Percentiles rank a stretch among this genome's conserved stretches.
Evolutionary conservation across 1,140 invertebrate genomes (phyloP).

Genomic region (Homalodisca vitripennis): DNA sequence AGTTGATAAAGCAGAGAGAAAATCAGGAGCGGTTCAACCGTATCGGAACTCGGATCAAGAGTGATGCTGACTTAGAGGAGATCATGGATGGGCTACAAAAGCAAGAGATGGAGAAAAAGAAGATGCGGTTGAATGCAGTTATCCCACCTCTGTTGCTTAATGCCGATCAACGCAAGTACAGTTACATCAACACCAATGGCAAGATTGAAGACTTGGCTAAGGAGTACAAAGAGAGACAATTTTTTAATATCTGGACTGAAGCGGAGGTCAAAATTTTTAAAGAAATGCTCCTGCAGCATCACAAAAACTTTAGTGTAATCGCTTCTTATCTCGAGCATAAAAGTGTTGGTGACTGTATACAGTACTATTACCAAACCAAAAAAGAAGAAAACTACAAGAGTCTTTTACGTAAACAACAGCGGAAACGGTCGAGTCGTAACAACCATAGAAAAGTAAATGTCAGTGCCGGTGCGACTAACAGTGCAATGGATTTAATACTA

Average conservation of each 20-base stretch:
- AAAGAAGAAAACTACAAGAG: neutral
- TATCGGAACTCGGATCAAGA: conserved; percentile 89
- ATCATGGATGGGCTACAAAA: conserved; percentile 97
- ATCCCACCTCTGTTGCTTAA: neutral
- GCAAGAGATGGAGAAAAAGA: conserved; percentile 61
- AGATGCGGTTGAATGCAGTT: neutral
- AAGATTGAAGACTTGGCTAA: neutral
- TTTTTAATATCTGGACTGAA: neutral
- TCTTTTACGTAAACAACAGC: no score
- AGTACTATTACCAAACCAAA: neutral
- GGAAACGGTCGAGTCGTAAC: neutral
- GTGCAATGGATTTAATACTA: conserved; percentile 35
- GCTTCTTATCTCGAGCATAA: neutral
- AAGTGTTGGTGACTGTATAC: neutral
- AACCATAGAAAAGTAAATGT: neutral
- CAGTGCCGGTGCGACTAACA: conserved; percentile 31
- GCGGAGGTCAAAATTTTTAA: neutral
- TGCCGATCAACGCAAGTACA: neutral
- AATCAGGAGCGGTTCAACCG: conserved; percentile 93
- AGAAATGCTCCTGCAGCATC: neutral
- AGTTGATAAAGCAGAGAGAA: conserved; percentile 91
- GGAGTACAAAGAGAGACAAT: neutral
- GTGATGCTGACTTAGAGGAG: conserved; percentile 95
- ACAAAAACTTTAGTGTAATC: neutral
- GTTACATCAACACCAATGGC: neutral